phyloP scores from a whole-genome alignment of 2,797 vertebrate species.

The Lindbergichthys nudifrons region DNA sequence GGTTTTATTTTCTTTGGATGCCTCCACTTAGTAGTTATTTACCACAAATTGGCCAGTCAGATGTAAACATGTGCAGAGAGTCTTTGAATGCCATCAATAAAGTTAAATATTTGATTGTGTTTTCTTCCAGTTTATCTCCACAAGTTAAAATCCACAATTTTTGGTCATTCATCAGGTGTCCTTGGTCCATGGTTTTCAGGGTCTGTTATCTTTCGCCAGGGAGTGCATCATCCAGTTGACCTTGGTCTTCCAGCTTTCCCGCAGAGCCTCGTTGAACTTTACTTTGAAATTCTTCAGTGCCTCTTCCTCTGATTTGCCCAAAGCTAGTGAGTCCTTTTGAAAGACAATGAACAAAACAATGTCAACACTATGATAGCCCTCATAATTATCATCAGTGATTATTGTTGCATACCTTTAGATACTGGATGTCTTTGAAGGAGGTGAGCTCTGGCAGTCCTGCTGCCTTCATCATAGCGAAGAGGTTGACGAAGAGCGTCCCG shows the following conservation, averaged over 20 bases:
- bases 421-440: constrained; percentile 98
- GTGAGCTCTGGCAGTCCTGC: constrained; percentile 97
- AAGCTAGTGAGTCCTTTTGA: constrained; percentile 92
- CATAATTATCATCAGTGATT: neutral
- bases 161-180: constrained; percentile 23
- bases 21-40: constrained; percentile 38
- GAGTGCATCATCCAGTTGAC: constrained; percentile 99
- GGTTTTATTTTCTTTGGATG: constrained; percentile 44
- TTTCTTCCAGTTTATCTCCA: constrained; percentile 53
- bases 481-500: constrained; percentile 94
- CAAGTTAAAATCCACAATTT: constrained; percentile 58
- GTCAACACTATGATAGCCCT: constrained; percentile 3
- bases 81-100: constrained; percentile 60
- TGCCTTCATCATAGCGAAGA: constrained; percentile 98
- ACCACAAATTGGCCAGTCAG: constrained; percentile 30
- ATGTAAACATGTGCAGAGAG: constrained; percentile 75
- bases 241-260: constrained; percentile 99
- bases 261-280: constrained; percentile 96
- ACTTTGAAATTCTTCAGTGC: constrained; percentile 97
- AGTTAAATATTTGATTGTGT: constrained; percentile 45
- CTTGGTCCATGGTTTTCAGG: constrained; percentile 66
- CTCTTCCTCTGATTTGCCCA: constrained; percentile 96
- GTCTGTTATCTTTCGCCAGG: constrained; percentile 96
- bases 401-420: constrained; percentile 90
- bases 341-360: constrained; percentile 16